Evolutionary conservation across 2,113 vertebrate genomes (phyloP).

Genomic region (Hippoglossus stenolepis): DNA sequence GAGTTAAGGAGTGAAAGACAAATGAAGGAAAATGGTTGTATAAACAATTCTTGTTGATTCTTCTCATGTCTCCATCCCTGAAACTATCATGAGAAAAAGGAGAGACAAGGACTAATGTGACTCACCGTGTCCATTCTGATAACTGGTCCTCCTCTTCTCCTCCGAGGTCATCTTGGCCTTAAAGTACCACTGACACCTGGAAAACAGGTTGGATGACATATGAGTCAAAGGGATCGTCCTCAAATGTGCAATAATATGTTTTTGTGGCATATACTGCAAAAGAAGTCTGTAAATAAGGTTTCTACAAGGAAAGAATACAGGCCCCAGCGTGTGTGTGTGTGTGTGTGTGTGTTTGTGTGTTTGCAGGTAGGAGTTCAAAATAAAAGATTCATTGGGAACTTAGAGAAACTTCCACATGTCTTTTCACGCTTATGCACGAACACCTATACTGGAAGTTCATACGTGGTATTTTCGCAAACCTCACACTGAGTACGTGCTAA

Average conservation of each 20-base stretch:
- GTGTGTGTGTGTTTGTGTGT: neutral
- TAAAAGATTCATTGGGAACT: neutral
- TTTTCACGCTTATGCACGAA: neutral
- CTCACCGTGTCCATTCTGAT: constrained; percentile 92
- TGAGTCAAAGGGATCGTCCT: constrained; percentile 6
- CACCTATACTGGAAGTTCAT: neutral
- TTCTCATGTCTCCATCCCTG: constrained; percentile 4
- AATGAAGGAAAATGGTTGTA: no score
- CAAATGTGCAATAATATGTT: no score
- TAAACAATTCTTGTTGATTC: neutral
- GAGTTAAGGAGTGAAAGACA: no score
- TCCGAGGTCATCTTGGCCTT: constrained; percentile 97
- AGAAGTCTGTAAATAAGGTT: neutral
- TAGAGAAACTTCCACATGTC: neutral
- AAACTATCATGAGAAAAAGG: neutral
- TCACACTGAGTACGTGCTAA: neutral
- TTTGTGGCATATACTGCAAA: neutral
- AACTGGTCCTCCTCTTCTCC: constrained; percentile 90
- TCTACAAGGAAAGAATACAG: neutral
- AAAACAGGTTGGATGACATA: constrained; percentile 51
- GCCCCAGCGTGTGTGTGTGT: neutral
- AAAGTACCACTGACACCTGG: constrained; percentile 96
- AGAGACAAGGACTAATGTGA: constrained; percentile 23
- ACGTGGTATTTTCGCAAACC: neutral
- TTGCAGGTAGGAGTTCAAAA: neutral